These are phyloP conservation scores for Leucophenga maculata DNA, from an alignment of 2,888 invertebrate species.

Conservation along the genomic window DNA sequence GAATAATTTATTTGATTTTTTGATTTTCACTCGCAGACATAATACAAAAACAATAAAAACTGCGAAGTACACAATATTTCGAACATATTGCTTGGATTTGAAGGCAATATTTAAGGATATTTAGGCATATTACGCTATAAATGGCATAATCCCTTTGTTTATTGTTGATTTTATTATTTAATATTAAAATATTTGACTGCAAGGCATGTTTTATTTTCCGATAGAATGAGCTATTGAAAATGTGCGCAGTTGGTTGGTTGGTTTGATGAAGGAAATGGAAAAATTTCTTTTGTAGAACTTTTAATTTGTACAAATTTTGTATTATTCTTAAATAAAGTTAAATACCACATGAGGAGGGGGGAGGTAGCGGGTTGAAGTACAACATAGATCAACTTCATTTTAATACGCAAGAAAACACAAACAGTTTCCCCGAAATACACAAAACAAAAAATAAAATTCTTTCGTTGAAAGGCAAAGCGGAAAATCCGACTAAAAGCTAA, in stretches of 20 bases:
- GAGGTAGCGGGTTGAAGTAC: no score
- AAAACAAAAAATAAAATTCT: background rate
- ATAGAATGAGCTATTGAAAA: no score
- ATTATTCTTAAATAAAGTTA: no score
- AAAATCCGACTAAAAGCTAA: conserved; percentile 9
- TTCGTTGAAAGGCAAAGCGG: background rate
- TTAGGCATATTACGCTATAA: conserved; percentile 17
- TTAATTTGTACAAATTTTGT: no score
- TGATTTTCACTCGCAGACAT: conserved; percentile 48
- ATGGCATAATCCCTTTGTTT: conserved; percentile 59
- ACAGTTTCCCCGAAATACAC: no score
- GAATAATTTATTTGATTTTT: conserved; percentile 68
- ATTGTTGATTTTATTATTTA: conserved; percentile 58
- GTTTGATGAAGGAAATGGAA: no score
- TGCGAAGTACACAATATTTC: conserved; percentile 12
- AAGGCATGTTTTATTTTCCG: no score
- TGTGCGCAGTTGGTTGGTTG: no score
- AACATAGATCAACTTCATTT: no score
- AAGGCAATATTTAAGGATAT: conserved; percentile 42
- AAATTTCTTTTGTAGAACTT: no score
- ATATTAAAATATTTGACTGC: conserved; percentile 22
- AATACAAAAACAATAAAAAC: conserved; percentile 56
- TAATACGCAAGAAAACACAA: no score
- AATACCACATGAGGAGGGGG: no score
- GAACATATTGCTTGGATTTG: conserved; percentile 30